These are phyloP conservation scores for Hylaeus volcanicus DNA, from an alignment of 1,140 invertebrate genomes.

Conservation along the genomic window DNA sequence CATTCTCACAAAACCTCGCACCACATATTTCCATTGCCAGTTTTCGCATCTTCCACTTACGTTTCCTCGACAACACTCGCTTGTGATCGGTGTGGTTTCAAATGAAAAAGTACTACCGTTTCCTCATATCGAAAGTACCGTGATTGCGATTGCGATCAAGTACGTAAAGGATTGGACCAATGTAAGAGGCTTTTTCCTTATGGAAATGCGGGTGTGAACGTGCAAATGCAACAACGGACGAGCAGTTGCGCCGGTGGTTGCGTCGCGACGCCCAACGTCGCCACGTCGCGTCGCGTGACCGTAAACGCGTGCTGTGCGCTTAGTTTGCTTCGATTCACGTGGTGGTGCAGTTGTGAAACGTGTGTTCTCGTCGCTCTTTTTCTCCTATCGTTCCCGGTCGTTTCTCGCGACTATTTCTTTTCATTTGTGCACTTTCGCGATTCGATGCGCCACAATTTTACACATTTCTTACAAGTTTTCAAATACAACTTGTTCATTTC, in stretches of 20 bases:
- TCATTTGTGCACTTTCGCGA: neutral
- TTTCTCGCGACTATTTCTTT: neutral
- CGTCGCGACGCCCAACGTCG: constrained; percentile 25
- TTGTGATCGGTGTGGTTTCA: too few relatives aligned
- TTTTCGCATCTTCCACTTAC: too few relatives aligned
- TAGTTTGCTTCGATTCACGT: constrained; percentile 48
- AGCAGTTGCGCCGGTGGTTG: constrained; percentile 23
- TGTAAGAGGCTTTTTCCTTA: too few relatives aligned
- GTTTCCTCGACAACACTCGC: too few relatives aligned
- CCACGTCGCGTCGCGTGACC: constrained; percentile 33
- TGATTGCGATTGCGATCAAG: too few relatives aligned
- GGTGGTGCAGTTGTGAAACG: constrained; percentile 25
- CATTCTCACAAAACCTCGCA: neutral
- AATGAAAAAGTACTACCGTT: too few relatives aligned
- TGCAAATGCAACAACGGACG: constrained; percentile 28
- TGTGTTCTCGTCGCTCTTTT: neutral
- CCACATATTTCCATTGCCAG: neutral
- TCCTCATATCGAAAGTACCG: too few relatives aligned
- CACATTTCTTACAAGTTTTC: neutral
- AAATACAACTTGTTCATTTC: too few relatives aligned
- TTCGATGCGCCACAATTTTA: neutral
- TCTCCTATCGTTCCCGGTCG: neutral
- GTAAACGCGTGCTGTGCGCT: constrained; percentile 28
- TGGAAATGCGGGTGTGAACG: neutral
- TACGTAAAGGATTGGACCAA: too few relatives aligned